Evolutionary conservation across 2,888 invertebrate species (phyloP), one percentile per base, ranked within the genome.

Genomic region (Cetonia aurata): DNA sequence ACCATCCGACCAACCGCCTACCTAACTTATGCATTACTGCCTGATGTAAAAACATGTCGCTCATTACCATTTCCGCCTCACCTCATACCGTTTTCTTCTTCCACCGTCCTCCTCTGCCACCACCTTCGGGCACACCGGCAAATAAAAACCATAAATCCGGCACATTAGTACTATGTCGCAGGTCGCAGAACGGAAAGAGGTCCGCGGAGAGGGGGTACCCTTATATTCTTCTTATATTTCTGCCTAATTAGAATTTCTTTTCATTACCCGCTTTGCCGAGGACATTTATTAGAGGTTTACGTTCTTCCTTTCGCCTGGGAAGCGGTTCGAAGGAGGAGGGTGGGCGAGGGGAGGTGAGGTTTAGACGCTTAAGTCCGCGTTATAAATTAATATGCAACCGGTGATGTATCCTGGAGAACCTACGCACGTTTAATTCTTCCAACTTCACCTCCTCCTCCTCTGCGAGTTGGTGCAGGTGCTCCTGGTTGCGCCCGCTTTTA

Each of bases 211-310:
- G 25, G 25, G 1, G 25, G 25, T 1, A 25, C 59, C 48, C 37
- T 42, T 33, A 31, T 57, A 67, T 67, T 67, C 46, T 67, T 57
- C 57, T 67, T 68, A 72, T 73, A 73, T 75, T 73, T 71, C 71
- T 73, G 73, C 73, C 77, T 78, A 78, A 78, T 78, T 78, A 78
- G 78, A 78, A 78, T 78, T 78, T 78, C 77, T 78, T 77, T 77
- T 78, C 77, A 78, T 78, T 78, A 77, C 73, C 72, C 75, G 71
- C 76, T 59, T 44, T 62, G 62, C 68, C 72, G 70, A 74, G 75
- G 77, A 77, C 77, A 76, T 77, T 78, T 77, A 78, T 78, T 77
- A 77, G 77, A 76, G 77, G 78, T 77, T 77, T 77, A 77, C 41
- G 52, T 52, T 53, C 42, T 66, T 67, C 42, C 53, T 53, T 67